Percentiles rank a stretch among this genome's conserved stretches.
These are phyloP conservation scores for Emmelina monodactyla DNA, from an alignment of 2,888 invertebrate genomes.

Conservation along the genomic window DNA sequence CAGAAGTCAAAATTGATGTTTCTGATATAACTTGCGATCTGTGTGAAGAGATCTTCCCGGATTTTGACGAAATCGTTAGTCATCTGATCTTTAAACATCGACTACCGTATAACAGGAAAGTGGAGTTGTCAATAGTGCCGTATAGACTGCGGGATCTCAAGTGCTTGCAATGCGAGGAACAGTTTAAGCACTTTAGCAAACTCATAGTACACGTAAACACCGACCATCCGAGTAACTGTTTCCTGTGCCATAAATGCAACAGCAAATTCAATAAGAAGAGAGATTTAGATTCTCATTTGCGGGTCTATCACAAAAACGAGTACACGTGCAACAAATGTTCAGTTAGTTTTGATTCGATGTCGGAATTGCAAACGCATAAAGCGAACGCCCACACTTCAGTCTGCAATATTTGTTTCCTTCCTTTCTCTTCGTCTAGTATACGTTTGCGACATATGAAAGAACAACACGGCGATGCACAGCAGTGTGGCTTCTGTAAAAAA, in stretches of 20 bases:
- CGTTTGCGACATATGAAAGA: conserved; percentile 37
- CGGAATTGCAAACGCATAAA: conserved; percentile 30
- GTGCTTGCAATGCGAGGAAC: conserved; percentile 33
- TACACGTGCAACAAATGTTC: conserved; percentile 33
- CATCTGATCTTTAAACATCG: conserved; percentile 35
- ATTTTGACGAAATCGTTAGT: conserved; percentile 23
- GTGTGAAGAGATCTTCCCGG: conserved; percentile 24
- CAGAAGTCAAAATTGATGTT: conserved; percentile 45
- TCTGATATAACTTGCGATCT: conserved; percentile 35
- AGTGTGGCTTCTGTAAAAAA: conserved; percentile 39
- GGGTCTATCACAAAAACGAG: conserved; percentile 28
- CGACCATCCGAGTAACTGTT: conserved; percentile 27
- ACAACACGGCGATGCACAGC: conserved; percentile 26
- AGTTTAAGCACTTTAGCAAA: conserved; percentile 27
- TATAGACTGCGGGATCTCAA: conserved; percentile 37
- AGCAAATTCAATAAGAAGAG: conserved; percentile 35
- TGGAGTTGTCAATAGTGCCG: conserved; percentile 24
- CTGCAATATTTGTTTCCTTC: conserved; percentile 40
- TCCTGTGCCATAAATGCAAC: conserved; percentile 30
- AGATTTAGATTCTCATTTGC: conserved; percentile 31
- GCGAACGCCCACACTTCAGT: conserved; percentile 29
- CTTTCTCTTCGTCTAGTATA: conserved; percentile 29
- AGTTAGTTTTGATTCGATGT: conserved; percentile 23
- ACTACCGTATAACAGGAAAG: conserved; percentile 27
- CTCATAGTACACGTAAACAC: conserved; percentile 37